phyloP scores from a whole-genome alignment of 1,140 invertebrate species.

The Scaptomyza montana region DNA sequence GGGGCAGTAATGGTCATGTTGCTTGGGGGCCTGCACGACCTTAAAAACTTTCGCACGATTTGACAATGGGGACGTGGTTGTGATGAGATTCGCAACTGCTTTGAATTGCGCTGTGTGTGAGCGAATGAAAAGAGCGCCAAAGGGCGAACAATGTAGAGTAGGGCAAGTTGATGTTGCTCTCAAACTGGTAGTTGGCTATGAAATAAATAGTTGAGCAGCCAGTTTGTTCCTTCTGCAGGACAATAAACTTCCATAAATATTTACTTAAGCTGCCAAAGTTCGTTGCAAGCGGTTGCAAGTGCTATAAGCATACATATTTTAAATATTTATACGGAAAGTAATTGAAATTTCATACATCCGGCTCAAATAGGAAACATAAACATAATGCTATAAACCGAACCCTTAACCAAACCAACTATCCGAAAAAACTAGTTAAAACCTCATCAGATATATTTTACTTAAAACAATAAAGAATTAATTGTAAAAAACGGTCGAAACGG shows the following conservation, averaged over 20 bases:
- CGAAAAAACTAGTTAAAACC: too few species aligned
- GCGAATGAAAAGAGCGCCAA: background rate
- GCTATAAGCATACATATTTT: background rate
- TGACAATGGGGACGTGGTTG: conserved; percentile 55
- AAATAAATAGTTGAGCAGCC: conserved; percentile 37
- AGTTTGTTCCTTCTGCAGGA: background rate
- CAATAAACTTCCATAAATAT: conserved; percentile 37
- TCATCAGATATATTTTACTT: too few species aligned
- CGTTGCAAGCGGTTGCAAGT: background rate
- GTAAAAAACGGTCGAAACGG: too few species aligned
- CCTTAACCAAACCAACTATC: too few species aligned
- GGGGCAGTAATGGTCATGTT: background rate
- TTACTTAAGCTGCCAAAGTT: conserved; percentile 20
- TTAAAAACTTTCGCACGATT: conserved; percentile 73
- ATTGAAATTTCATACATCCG: background rate
- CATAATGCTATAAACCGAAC: too few species aligned
- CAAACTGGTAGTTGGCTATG: background rate
- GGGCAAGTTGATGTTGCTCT: conserved; percentile 28
- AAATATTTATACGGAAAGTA: background rate
- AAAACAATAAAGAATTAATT: too few species aligned
- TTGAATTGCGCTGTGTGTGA: background rate
- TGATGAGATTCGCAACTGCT: conserved; percentile 36
- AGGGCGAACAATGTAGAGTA: conserved; percentile 28
- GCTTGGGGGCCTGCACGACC: conserved; percentile 36
- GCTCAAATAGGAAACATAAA: too few species aligned